Evolutionary conservation across 2,797 vertebrate species (phyloP), one percentile per base, ranked within the genome.

Genomic region (Nasua narica): DNA sequence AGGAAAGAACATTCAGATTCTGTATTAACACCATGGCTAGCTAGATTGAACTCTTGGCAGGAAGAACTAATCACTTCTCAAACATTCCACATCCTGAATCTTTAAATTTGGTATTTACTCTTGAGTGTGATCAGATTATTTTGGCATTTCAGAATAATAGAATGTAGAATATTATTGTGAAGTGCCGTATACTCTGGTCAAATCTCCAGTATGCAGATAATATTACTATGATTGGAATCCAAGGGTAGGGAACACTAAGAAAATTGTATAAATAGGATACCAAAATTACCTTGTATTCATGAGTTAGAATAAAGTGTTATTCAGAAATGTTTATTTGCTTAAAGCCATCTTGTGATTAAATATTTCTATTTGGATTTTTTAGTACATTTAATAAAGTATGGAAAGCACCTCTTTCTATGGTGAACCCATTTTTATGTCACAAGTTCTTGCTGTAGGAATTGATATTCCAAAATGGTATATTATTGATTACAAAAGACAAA

Each of bases 341-440:
- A 93, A 89, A 95, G 52, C 79, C 69, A 35, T 70, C 60, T 88
- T 86, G 29, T 96, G 82, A 83, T 27, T 94, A 50, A 83, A 67
- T 72, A 97, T 95, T 96, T 93, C 58, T 85, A 90, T 93, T 96
- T 96, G 76, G 58, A 58, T 77, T 94, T 87, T 89, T 82, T 83
- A 94, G 37, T 93, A 72, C 27, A 60, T 90, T 94, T 95, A 92
- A 95, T 92, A 94, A 95, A 94, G 77, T 54, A 94, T 21, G 35
- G 62, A 16, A 97, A 96, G 56, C 25, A 62, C 60, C 56, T 78
- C 40, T 92, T 86, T 86, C 27, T 87, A 4, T 87, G 29, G 69
- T 95, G 69, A 92, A n/a, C 14, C 56, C 52, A 83, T 92, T 87
- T 95, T 95, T 18, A 82, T 85, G 56, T 74, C 77, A 90, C 15